These are phyloP conservation scores for Nysson spinosus DNA, from an alignment of 2,888 invertebrate genomes.

Conservation along the genomic window DNA sequence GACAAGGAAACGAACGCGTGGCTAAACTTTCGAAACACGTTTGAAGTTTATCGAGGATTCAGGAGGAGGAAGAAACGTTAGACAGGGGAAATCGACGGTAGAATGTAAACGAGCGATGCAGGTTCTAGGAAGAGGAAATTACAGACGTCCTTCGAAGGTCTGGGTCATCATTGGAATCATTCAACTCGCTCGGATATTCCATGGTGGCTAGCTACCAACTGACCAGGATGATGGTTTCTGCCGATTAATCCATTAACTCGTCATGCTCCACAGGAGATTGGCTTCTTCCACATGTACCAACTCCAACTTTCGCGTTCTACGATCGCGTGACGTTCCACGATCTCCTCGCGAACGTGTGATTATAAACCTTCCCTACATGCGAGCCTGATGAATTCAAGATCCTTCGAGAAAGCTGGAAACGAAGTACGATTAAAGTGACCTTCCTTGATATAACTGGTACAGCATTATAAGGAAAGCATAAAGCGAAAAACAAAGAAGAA, in stretches of 20 bases:
- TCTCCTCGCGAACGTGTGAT: constrained; percentile 65
- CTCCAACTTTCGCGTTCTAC: constrained; percentile 38
- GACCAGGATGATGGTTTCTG: constrained; percentile 45
- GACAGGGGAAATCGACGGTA: constrained; percentile 19
- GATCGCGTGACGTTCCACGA: constrained; percentile 67
- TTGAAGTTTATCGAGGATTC: neutral
- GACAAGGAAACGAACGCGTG: neutral
- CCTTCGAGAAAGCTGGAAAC: constrained; percentile 63
- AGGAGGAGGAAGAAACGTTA: constrained; percentile 8
- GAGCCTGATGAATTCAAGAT: constrained; percentile 44
- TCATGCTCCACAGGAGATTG: constrained; percentile 59
- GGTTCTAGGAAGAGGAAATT: constrained; percentile 45
- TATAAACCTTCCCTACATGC: constrained; percentile 52
- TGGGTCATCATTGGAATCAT: constrained; percentile 59
- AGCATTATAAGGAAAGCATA: constrained; percentile 20
- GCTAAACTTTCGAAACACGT: neutral
- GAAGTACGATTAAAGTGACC: constrained; percentile 17
- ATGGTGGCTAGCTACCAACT: constrained; percentile 12
- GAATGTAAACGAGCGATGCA: constrained; percentile 44
- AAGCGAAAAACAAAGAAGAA: constrained; percentile 12
- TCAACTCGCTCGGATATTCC: constrained; percentile 2
- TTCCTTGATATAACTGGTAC: constrained; percentile 14
- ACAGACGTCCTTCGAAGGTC: constrained; percentile 59
- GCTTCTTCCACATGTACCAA: constrained; percentile 52
- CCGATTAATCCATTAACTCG: constrained; percentile 68